phyloP scores from a whole-genome alignment of 2,888 invertebrate species.

The Empis stercorea region DNA sequence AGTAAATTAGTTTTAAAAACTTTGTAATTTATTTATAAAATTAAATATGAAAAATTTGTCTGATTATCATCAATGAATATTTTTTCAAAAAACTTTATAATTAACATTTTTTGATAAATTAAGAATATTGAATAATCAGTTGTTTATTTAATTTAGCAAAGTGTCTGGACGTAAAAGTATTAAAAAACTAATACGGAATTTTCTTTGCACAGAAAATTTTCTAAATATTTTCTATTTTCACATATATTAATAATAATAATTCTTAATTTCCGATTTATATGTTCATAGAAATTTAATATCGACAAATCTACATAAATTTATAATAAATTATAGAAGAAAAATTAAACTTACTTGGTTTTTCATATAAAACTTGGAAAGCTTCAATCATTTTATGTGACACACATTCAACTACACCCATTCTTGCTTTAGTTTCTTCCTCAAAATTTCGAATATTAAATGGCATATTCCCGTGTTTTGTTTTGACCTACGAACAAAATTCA shows the following conservation, averaged over 20 bases:
- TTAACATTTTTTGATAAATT: no score
- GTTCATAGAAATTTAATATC: no score
- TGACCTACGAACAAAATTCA: slow-evolving; percentile 40
- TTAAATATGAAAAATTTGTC: no score
- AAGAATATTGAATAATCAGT: no score
- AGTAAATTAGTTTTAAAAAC: neutral
- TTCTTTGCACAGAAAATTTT: slow-evolving; percentile 29
- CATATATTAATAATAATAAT: no score
- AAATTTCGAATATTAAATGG: slow-evolving; percentile 92
- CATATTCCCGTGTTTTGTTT: slow-evolving; percentile 89
- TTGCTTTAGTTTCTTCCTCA: slow-evolving; percentile 94
- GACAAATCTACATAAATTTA: neutral
- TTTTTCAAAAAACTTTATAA: no score
- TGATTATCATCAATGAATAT: no score
- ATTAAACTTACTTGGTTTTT: slow-evolving; percentile 47
- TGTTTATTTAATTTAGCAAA: slow-evolving; percentile 7
- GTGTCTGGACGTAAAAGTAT: slow-evolving; percentile 34
- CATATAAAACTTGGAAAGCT: slow-evolving; percentile 88
- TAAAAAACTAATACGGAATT: slow-evolving; percentile 28
- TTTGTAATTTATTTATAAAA: neutral
- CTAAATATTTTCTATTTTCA: no score
- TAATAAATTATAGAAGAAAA: no score
- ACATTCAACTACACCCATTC: slow-evolving; percentile 96
- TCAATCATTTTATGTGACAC: slow-evolving; percentile 95
- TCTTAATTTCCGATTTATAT: no score